Evolutionary conservation across 2,113 vertebrate species (phyloP).

Genomic region (Collichthys lucidus): DNA sequence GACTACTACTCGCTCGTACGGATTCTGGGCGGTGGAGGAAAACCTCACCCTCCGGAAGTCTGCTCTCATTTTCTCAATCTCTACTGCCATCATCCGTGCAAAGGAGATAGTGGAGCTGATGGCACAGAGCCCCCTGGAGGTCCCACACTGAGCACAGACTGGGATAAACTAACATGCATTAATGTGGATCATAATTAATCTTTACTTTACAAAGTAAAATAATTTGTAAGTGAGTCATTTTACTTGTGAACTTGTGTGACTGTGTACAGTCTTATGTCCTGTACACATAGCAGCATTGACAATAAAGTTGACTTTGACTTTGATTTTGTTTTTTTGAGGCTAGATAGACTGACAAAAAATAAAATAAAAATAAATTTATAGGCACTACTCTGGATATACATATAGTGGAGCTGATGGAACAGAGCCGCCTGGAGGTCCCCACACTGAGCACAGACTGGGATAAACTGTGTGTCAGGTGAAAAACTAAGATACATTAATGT

Average conservation of each 20-base stretch:
- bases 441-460: neutral
- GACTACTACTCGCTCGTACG: neutral
- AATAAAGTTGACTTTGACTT: too few species aligned
- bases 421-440: neutral
- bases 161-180: too few species aligned
- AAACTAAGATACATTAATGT: too few species aligned
- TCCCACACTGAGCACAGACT: neutral
- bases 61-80: neutral
- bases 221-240: neutral
- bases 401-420: neutral
- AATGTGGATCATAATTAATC: neutral
- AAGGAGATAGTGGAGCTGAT: neutral
- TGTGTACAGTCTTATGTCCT: too few species aligned
- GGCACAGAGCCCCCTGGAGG: neutral
- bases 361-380: too few species aligned
- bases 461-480: neutral
- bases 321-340: too few species aligned
- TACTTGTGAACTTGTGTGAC: too few species aligned
- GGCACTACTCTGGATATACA: too few species aligned
- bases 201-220: neutral
- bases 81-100: slow-evolving; percentile 50
- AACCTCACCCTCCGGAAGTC: too few species aligned
- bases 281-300: too few species aligned
- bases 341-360: too few species aligned
- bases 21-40: too few species aligned